Conservation (phyloP, 2,797 vertebrate species). For the Lagodon rhomboides region DNA sequence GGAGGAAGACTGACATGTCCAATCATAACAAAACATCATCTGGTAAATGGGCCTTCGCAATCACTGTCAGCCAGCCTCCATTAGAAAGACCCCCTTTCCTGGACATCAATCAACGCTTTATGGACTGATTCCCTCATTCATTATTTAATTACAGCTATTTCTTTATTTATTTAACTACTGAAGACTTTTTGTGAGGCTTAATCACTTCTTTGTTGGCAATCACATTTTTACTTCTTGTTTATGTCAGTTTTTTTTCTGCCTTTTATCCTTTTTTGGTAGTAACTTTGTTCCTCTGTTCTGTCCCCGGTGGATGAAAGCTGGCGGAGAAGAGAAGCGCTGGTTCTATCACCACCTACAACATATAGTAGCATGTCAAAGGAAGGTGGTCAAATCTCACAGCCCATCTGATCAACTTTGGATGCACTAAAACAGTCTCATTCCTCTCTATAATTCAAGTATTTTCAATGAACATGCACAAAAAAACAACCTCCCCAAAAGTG, state of each 20-base stretch:
- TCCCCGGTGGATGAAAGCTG: conserved; percentile 48
- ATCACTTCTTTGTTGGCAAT: conserved; percentile 80
- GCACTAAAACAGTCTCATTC: conserved; percentile 19
- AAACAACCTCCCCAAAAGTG: conserved; percentile 65
- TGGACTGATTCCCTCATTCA: conserved; percentile 85
- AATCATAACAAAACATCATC: conserved; percentile 99
- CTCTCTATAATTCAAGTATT: conserved; percentile 60
- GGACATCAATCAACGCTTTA: conserved; percentile 95
- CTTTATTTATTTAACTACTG: conserved; percentile 84
- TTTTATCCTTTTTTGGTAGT: conserved; percentile 55
- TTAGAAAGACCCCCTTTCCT: conserved; percentile 92
- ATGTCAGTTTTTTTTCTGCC: conserved; percentile 60
- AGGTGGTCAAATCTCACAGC: conserved; percentile 26
- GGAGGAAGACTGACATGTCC: conserved; percentile 97
- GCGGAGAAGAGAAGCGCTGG: conserved; percentile 30
- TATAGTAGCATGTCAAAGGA: conserved; percentile 46
- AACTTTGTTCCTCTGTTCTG: conserved; percentile 70
- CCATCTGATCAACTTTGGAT: conserved; percentile 59
- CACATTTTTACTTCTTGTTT: conserved; percentile 78
- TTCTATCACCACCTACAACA: conserved; percentile 45
- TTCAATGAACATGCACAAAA: conserved; percentile 39
- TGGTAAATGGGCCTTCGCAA: conserved; percentile 93
- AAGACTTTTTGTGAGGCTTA: conserved; percentile 78
- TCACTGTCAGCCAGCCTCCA: conserved; percentile 94
- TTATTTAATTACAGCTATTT: conserved; percentile 86